Evolutionary conservation across 1,140 invertebrate species (phyloP).

Genomic region (Elymnias hypermnestra): DNA sequence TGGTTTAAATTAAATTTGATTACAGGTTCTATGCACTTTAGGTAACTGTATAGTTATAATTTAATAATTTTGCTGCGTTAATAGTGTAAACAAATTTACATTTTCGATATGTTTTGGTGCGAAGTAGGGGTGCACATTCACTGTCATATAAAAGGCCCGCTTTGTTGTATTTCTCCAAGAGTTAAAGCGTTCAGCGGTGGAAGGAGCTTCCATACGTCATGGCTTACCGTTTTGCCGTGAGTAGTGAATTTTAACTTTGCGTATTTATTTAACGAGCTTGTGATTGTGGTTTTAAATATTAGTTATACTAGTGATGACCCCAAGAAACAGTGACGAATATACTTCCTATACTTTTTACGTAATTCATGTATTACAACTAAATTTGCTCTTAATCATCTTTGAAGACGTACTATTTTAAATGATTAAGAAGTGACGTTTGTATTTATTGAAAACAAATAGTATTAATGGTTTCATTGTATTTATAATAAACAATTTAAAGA

Average conservation of each 20-base stretch:
- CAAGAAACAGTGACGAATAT: not conserved
- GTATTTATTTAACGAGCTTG: no score
- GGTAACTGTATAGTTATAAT: no score
- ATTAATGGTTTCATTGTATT: no score
- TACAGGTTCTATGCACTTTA: no score
- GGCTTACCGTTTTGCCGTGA: constrained; percentile 56
- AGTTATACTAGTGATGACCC: not conserved
- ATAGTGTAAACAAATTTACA: constrained; percentile 19
- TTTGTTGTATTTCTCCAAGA: constrained; percentile 11
- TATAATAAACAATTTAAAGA: not conserved
- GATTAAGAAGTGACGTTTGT: not conserved
- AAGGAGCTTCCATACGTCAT: constrained; percentile 41
- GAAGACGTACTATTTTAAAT: no score
- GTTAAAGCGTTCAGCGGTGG: constrained; percentile 21
- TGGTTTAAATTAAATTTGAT: no score
- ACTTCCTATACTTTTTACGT: not conserved
- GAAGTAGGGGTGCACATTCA: constrained; percentile 57
- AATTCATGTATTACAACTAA: no score
- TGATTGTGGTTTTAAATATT: no score
- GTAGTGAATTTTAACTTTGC: constrained; percentile 26
- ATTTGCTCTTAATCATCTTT: no score
- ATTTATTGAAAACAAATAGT: no score
- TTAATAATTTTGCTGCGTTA: constrained; percentile 2
- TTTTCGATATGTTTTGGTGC: constrained; percentile 14
- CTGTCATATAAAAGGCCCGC: constrained; percentile 57